Evolutionary conservation across 2,888 invertebrate genomes (phyloP).

Genomic region (Pseudococcus viburni): DNA sequence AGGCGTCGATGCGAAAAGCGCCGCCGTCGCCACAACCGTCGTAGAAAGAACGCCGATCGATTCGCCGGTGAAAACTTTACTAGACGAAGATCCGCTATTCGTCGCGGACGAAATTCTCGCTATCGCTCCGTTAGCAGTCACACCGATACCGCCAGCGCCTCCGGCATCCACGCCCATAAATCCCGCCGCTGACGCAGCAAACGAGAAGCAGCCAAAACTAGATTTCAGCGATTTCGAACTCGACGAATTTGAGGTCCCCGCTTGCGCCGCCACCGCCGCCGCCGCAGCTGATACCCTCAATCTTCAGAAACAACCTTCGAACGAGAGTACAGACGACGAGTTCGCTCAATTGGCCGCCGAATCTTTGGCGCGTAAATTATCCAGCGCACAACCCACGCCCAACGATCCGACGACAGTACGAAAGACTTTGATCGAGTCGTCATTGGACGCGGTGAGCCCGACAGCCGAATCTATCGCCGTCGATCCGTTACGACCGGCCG

Average conservation of each 20-base stretch:
- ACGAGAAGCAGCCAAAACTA: not conserved
- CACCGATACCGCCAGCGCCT: slow-evolving; percentile 17
- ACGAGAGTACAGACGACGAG: slow-evolving; percentile 77
- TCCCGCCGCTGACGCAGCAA: not conserved
- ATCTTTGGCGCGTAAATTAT: slow-evolving; percentile 77
- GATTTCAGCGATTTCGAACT: slow-evolving; percentile 49
- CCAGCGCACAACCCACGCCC: slow-evolving; percentile 74
- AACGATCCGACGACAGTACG: not conserved
- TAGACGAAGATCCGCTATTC: slow-evolving; percentile 79
- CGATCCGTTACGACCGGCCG: not conserved
- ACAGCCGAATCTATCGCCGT: not conserved
- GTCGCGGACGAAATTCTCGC: not conserved
- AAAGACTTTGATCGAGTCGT: too few relatives aligned
- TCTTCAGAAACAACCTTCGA: not conserved
- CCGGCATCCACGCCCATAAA: not conserved
- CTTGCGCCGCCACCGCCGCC: too few relatives aligned
- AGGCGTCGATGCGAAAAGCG: slow-evolving; percentile 69
- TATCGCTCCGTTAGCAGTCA: not conserved
- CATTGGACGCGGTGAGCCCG: not conserved
- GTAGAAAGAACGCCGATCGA: slow-evolving; percentile 69
- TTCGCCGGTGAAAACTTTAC: slow-evolving; percentile 73
- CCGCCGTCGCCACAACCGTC: slow-evolving; percentile 70
- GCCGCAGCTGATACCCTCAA: not conserved
- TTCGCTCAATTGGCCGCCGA: slow-evolving; percentile 85
- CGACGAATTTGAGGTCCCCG: not conserved